Evolutionary conservation across 1,140 invertebrate genomes (phyloP), one percentile per base, ranked within the genome.

Genomic region (Ceratosolen fusciceps): DNA sequence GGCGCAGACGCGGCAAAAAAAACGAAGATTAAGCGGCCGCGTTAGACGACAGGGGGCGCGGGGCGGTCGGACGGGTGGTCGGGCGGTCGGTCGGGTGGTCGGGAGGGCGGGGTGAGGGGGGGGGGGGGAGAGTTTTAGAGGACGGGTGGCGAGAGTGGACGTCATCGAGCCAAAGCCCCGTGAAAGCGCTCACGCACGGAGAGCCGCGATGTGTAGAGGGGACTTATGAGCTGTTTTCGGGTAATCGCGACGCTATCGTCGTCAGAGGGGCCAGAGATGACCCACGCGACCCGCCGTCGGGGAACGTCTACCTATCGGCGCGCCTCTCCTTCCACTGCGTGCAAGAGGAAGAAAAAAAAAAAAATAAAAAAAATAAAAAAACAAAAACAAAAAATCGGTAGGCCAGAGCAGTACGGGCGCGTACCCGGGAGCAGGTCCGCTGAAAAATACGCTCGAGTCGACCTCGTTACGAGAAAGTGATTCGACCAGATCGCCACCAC

Each of bases 391-490:
- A 65, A 65, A 37, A 37, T 65, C 31, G 31, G 31, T 37, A 14
- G 21, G 31, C 31, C 31, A 37, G 39, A 49, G n/a, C n/a, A n/a
- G 24, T 70, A 1, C n/a, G n/a, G 19, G 56, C 5, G 26, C 2
- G 56, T n/a, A 14, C 8, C 9, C 14, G 21, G 31, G 7, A 65
- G 16, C 31, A 21, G 60, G 37, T 56, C 29, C 24, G 24, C n/a
- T 78, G 71, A 78, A 78, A 78, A 78, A 78, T 73, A 79, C n/a
- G 58, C 58, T n/a, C 37, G 70, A 24, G 70, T 39, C 70, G 70
- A 73, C 77, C 77, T 79, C 56, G n/a, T 79, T 78, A 73, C 58
- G 54, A 71, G 49, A 77, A 77, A 72, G 68, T 62, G 56, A 79
- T 79, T 79, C 47, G 70, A 54, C 43, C 24, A 73, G 77, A 79